phyloP scores from a whole-genome alignment of 2,797 vertebrate genomes.

The Erpetoichthys calabaricus region DNA sequence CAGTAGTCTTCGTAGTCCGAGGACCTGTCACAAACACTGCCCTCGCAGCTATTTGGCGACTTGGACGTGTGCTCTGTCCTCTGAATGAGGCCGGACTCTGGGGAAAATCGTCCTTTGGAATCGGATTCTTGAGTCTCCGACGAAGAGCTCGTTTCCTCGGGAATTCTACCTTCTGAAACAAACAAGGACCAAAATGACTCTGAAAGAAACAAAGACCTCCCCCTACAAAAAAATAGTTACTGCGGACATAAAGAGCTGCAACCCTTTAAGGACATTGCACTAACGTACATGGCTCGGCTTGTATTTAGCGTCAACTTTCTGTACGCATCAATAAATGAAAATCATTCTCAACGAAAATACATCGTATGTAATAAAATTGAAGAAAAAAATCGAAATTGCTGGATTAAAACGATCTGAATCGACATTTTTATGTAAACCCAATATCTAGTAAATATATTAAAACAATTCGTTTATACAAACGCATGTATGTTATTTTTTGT shows the following conservation, averaged over 20 bases:
- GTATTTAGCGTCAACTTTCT: too few relatives aligned
- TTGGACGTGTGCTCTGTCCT: slow-evolving; percentile 52
- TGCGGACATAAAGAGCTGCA: too few relatives aligned
- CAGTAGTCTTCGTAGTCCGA: slow-evolving; percentile 81
- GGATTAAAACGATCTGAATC: background rate
- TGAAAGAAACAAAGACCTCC: background rate
- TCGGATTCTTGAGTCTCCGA: slow-evolving; percentile 30
- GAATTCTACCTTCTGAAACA: slow-evolving; percentile 40
- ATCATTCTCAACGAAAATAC: too few relatives aligned
- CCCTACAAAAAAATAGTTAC: too few relatives aligned
- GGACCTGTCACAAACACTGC: slow-evolving; percentile 60
- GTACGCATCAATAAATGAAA: too few relatives aligned
- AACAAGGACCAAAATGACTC: slow-evolving; percentile 6
- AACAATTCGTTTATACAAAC: too few relatives aligned
- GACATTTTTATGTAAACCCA: background rate
- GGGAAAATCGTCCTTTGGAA: slow-evolving; percentile 47
- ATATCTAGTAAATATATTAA: too few relatives aligned
- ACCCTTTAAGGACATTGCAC: too few relatives aligned
- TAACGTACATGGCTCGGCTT: too few relatives aligned
- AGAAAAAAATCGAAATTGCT: background rate
- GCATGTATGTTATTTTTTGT: too few relatives aligned
- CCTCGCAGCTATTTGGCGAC: slow-evolving; percentile 67
- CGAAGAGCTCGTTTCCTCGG: slow-evolving; percentile 23
- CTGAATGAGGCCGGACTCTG: slow-evolving; percentile 53
- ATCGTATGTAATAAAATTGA: too few relatives aligned